A percentile compares a stretch with the other conserved stretches of the same genome.
Conservation (phyloP, 2,113 vertebrate species). For the Syrmaticus mikado region DNA sequence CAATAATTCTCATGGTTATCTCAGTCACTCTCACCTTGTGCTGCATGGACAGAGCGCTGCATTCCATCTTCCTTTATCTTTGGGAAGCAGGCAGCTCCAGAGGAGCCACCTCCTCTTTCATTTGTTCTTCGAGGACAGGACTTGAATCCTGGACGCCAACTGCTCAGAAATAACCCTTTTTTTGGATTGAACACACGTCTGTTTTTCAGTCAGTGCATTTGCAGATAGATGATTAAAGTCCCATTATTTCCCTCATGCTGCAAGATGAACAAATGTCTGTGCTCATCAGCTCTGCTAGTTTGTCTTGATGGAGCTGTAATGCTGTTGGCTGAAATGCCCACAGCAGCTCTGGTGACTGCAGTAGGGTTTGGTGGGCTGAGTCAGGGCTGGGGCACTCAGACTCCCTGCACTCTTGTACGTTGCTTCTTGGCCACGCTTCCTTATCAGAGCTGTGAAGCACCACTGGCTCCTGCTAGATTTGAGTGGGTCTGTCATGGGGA, state of each 20-base stretch:
- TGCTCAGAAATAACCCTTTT: conserved; percentile 43
- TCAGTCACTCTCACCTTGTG: conserved; percentile 4
- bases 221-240: conserved; percentile 22
- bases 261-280: not conserved
- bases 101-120: conserved; percentile 13
- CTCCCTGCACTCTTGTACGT: not conserved
- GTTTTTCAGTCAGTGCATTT: not conserved
- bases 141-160: conserved; percentile 27
- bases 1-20: not conserved
- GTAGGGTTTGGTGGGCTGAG: not conserved
- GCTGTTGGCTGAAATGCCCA: not conserved
- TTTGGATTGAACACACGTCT: not conserved
- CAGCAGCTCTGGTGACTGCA: not conserved
- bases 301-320: not conserved
- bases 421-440: not conserved
- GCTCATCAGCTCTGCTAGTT: not conserved
- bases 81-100: conserved; percentile 31
- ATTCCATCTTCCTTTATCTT: conserved; percentile 67
- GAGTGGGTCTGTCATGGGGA: not conserved
- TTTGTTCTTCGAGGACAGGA: conserved; percentile 17
- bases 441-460: not conserved
- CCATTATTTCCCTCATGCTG: not conserved
- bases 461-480: not conserved
- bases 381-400: not conserved
- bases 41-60: not conserved